Conservation (phyloP, 2,113 vertebrate genomes). For the Laticauda laticaudata region DNA sequence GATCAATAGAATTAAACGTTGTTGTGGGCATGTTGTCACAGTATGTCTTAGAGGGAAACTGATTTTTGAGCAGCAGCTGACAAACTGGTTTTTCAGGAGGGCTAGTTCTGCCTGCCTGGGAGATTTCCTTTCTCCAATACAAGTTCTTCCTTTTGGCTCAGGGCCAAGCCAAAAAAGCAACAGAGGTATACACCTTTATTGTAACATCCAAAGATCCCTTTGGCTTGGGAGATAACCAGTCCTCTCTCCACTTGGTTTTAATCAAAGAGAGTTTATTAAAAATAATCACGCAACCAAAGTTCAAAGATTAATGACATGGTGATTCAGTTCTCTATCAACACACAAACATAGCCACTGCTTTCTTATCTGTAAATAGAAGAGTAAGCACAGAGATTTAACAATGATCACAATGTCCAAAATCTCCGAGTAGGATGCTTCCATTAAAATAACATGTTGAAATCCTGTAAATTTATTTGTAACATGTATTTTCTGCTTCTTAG, state of each 20-base stretch:
- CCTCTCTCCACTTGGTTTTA: background rate
- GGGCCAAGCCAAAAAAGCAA: background rate
- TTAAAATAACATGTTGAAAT: background rate
- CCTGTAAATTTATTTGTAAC: background rate
- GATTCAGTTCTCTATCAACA: background rate
- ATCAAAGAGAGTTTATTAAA: background rate
- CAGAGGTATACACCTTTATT: background rate
- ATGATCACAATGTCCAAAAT: background rate
- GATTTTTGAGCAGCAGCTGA: background rate
- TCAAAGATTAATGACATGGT: background rate
- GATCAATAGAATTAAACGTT: background rate
- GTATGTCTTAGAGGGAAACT: background rate
- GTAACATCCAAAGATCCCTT: background rate
- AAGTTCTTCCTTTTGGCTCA: slow-evolving; percentile 9
- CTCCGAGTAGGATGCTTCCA: background rate
- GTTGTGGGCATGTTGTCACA: background rate
- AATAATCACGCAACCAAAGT: background rate
- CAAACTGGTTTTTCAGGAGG: slow-evolving; percentile 28
- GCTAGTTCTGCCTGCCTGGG: background rate
- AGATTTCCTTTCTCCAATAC: background rate
- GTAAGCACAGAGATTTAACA: background rate
- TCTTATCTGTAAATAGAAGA: background rate
- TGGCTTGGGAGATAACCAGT: background rate
- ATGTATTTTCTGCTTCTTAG: background rate
- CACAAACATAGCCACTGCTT: background rate